Evolutionary conservation across 1,140 invertebrate species (phyloP).

Genomic region (Drosophila lacteicornis): DNA sequence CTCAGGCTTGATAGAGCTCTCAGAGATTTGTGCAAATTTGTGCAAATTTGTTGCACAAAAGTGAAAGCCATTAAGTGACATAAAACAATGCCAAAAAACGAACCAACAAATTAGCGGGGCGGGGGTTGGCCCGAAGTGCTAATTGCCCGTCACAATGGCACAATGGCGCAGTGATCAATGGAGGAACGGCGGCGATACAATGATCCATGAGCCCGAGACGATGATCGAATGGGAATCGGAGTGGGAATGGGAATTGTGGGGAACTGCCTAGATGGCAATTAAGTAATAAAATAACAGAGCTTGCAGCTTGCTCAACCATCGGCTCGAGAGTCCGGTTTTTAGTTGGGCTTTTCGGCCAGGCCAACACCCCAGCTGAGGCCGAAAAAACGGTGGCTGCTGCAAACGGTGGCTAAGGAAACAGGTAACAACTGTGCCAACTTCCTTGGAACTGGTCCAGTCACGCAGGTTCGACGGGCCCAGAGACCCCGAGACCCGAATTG

Average conservation of each 20-base stretch:
- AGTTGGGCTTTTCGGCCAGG: constrained; percentile 26
- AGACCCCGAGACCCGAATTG: constrained; percentile 75
- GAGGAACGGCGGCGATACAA: constrained; percentile 8
- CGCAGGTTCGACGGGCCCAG: constrained; percentile 61
- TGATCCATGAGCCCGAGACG: constrained; percentile 20
- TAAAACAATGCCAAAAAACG: constrained; percentile 34
- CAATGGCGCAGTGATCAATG: constrained; percentile 41
- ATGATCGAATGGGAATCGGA: constrained; percentile 36
- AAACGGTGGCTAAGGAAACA: constrained; percentile 51
- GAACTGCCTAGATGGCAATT: constrained; percentile 54
- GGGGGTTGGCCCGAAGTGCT: constrained; percentile 43
- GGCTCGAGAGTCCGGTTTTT: constrained; percentile 44
- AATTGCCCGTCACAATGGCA: constrained; percentile 51
- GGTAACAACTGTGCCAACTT: constrained; percentile 75
- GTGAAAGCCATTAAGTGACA: constrained; percentile 45
- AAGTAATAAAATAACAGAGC: constrained; percentile 64
- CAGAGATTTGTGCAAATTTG: constrained; percentile 23
- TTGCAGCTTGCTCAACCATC: constrained; percentile 57
- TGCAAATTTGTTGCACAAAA: constrained; percentile 46
- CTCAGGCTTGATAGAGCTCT: neutral
- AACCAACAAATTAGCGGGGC: constrained; percentile 49
- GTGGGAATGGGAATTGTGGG: constrained; percentile 30
- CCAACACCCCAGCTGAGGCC: constrained; percentile 61
- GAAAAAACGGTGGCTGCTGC: neutral
- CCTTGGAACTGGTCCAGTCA: constrained; percentile 74